Evolutionary conservation across 53 echinoderm and acorn worm genomes (phyloP), one percentile per base, ranked within the genome.

Genomic region (Stichopus horrens): DNA sequence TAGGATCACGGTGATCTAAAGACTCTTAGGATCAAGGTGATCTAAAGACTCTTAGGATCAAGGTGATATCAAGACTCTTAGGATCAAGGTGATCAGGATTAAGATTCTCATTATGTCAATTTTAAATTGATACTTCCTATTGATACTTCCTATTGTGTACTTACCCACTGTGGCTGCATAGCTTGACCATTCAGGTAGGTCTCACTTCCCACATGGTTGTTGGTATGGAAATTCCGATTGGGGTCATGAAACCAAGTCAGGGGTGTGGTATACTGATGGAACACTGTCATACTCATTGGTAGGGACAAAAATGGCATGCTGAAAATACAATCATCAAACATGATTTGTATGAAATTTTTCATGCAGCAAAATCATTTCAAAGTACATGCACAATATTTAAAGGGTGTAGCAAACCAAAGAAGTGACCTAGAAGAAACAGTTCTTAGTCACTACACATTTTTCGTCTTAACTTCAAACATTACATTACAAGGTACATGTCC

Each of bases 241-340:
- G 91, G 86, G 77, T 93, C 93, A 16, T 89, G 92, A 51, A 92
- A 92, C 68, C 92, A 89, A 6, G 88, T 86, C 23, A 92, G 89
- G 8, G 92, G 92, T 77, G 92, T 92, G 51, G 92, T 92, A 86
- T 92, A 92, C 89, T 92, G 92, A 56, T 92, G 76, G 56, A 89
- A 89, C 22, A 89, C 74, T 14, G 92, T 92, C 92, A 92, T 77
- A 21, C 89, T 92, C 89, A 92, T 76, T 18, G 92, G 92, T 8
- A 92, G 86, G 20, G 92, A 89, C 19, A 92, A 86, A 75, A 92
- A 92, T 63, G 92, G 92, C 58, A 92, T 83, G 63, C 92, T 92
- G 89, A 57, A 91, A 79, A 80, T 10, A 76, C 10, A 23, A 76
- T 10, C 1, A 21, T 16, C 18, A 76, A 18, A 10, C 23, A 76